Percentiles rank a stretch among this genome's conserved stretches.
phyloP scores from a whole-genome alignment of 2,888 invertebrate species.

The Caradrina kadenii region DNA sequence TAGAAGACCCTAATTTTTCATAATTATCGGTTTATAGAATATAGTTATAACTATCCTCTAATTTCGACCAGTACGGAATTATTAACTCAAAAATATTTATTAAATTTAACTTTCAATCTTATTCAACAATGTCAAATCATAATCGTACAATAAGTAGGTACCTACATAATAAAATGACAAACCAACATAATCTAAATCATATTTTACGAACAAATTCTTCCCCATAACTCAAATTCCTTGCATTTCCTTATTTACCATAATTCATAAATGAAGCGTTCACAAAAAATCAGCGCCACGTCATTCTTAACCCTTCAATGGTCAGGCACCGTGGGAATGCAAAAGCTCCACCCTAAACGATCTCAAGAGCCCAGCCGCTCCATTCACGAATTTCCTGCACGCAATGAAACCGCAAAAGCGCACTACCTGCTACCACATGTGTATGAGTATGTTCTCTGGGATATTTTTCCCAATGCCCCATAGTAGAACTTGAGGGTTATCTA shows the following conservation, averaged over 20 bases:
- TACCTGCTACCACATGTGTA: slow-evolving; percentile 75
- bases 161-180: background rate
- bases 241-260: slow-evolving; percentile 60
- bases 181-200: background rate
- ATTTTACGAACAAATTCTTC: slow-evolving; percentile 2
- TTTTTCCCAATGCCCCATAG: slow-evolving; percentile 63
- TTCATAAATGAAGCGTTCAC: slow-evolving; percentile 49
- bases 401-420: slow-evolving; percentile 87
- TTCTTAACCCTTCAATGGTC: slow-evolving; percentile 75
- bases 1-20: no score
- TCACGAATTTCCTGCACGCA: slow-evolving; percentile 89
- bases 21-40: no score
- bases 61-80: no score
- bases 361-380: slow-evolving; percentile 81
- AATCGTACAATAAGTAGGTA: background rate
- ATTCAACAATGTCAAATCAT: no score
- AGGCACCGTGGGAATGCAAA: slow-evolving; percentile 86
- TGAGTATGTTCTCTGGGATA: slow-evolving; percentile 62
- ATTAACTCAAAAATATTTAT: no score
- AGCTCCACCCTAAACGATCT: slow-evolving; percentile 72
- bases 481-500: slow-evolving; percentile 76
- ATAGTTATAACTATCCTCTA: no score
- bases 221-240: slow-evolving; percentile 35
- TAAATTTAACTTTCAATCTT: no score
- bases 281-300: slow-evolving; percentile 68